Conservation (phyloP, 2,113 vertebrate species). For the Hemiprocne comata region DNA sequence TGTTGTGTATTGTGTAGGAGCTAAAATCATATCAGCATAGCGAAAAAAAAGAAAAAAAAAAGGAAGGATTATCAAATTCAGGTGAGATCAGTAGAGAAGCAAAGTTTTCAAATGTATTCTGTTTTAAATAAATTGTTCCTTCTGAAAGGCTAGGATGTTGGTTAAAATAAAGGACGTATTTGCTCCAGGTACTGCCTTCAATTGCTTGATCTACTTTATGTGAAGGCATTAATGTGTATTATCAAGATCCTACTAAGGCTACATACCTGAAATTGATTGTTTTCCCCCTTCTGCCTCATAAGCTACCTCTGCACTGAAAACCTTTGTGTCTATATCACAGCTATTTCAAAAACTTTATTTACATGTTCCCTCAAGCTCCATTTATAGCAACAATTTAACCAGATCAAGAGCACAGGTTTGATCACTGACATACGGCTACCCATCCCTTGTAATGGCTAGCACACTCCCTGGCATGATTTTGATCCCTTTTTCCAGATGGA, state of each 20-base stretch:
- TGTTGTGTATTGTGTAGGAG: not conserved
- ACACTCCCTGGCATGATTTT: not conserved
- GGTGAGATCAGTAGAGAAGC: not conserved
- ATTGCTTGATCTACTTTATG: not conserved
- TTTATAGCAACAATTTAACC: not conserved
- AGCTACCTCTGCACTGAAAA: not conserved
- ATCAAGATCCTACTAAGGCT: not conserved
- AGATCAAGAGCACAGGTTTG: not conserved
- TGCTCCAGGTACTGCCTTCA: not conserved
- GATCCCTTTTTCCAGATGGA: not conserved
- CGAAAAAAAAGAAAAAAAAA: not conserved
- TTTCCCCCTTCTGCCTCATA: not conserved
- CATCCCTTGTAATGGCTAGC: not conserved
- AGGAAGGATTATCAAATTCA: not conserved
- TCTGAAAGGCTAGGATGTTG: not conserved
- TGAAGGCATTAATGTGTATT: not conserved
- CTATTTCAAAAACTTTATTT: not conserved
- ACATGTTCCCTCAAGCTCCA: not conserved
- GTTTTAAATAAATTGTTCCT: not conserved
- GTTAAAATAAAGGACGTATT: not conserved
- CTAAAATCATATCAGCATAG: not conserved
- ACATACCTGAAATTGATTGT: not conserved
- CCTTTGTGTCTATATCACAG: not conserved
- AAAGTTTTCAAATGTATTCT: not conserved
- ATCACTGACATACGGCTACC: not conserved